Percentiles rank a stretch among this genome's conserved stretches.
Conservation (phyloP, 2,113 vertebrate species). For the Zapornia atra region DNA sequence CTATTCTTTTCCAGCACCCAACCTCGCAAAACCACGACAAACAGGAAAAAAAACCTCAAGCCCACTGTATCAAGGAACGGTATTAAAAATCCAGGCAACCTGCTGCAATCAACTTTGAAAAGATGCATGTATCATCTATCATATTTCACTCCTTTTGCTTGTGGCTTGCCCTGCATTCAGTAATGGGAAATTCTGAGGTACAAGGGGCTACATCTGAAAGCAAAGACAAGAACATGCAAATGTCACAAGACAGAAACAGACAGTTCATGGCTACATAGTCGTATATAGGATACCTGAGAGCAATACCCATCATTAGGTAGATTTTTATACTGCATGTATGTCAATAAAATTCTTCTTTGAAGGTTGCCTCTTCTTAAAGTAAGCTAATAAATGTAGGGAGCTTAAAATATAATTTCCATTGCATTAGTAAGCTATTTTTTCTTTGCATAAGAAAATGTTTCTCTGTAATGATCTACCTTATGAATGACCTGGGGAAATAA, state of each 20-base stretch:
- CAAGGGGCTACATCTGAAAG: not conserved
- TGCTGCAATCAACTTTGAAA: slow-evolving; percentile 18
- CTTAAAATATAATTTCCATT: slow-evolving; percentile 13
- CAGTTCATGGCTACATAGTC: not conserved
- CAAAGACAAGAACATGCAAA: rapidly evolving
- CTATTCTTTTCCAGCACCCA: too few relatives aligned
- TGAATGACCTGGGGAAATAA: slow-evolving; percentile 64
- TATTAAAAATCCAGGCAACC: slow-evolving; percentile 47
- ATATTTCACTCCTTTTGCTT: not conserved
- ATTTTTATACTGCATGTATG: not conserved
- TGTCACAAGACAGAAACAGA: not conserved
- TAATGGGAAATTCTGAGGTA: not conserved
- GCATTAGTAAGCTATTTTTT: slow-evolving; percentile 21
- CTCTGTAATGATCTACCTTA: slow-evolving; percentile 56
- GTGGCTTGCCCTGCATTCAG: not conserved
- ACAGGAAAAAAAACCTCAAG: not conserved
- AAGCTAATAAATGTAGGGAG: slow-evolving; percentile 38
- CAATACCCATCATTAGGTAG: not conserved
- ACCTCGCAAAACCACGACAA: too few relatives aligned
- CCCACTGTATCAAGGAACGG: not conserved
- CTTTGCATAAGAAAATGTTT: slow-evolving; percentile 18
- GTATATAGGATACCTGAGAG: not conserved
- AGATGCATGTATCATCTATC: not conserved
- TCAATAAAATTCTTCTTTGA: slow-evolving; percentile 1
- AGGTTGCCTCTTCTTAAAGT: slow-evolving; percentile 23